Base-by-base conservation (phyloP, 2,888 invertebrate genomes). In the Xestia ashworthii region DNA sequence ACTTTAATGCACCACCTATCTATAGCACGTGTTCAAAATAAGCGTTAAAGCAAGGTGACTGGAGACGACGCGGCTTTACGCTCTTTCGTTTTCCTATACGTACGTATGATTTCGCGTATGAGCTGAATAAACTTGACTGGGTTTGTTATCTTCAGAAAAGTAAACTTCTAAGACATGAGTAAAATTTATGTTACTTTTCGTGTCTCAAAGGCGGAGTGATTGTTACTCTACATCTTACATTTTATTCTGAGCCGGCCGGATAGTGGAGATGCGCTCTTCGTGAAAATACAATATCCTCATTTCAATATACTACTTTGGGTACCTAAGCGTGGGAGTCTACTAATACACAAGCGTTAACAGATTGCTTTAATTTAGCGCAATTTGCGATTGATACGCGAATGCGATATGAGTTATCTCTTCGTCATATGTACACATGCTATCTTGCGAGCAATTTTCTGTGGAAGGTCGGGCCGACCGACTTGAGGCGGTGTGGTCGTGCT, bases 1-100 rank as follows among this genome's bases (percentile, higher is more conserved):
- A 71, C 66, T 78, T 71, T 48, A 78, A 87, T 85, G 80, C 87
- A 85, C 71, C 8, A 48, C 68, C 50, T 83, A 80, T 76, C 71
- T 71, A 67, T 50, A 87, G 74, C 70, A 84, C 87, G 87, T 72
- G 83, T 72, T 70, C 66, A 68, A 78, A 83, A 55, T 71, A 69
- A 68, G 22, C n/a, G n/a, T 58, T 58, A 78, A 69, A 38, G 14
- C 53, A 79, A 73, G 83, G 72, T 68, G 68, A 83, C 48, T 46
- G 38, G 25, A 14, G 14, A 38, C 58, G 32, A n/a, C 25, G 38
- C 25, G 44, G n/a, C 12, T 44, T 64, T 41, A 32, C 38, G 25
- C 16, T 67, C n/a, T n/a, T 19, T 46, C 0, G 9, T 76, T 62
- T 60, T 55, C 55, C n/a, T 14, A 5, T 38, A 25, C 6, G 25